Evolutionary conservation across 2,888 invertebrate genomes (phyloP), one percentile per base, ranked within the genome.

Genomic region (Panorpa germanica): DNA sequence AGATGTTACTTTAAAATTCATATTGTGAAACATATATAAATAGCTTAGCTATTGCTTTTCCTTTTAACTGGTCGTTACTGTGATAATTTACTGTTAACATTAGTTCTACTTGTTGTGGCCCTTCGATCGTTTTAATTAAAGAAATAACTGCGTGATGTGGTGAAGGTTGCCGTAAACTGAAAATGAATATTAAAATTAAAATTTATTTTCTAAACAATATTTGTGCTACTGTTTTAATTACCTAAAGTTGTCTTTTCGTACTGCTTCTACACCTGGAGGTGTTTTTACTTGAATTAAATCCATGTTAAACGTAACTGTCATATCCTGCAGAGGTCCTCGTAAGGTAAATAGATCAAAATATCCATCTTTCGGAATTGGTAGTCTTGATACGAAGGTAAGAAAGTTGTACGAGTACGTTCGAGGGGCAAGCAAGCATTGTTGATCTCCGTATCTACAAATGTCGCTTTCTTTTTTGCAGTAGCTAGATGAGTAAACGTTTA

Each of bases 351-450:
- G 59, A 31, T 82, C 78, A 20, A 52, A 45, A n/a, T n/a, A n/a
- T 5, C 53, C 54, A 27, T 50, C 46, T 3, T 51, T 50, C 0
- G 78, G 72, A 21, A 86, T 62, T 29, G 73, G 72, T 31, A 82
- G 57, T 47, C 82, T 77, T 14, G 88, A 80, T 0, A 85, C 81
- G 44, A 96, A 74, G 1, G 90, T 82, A 41, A 96, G 80, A 53
- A 85, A 95, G 55, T 93, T 90, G 59, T 77, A 90, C 18, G 86
- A 86, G 48, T 81, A 81, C 29, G 83, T 78, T 25, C 83, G 69
- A 1, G 95, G 90, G 43, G 70, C 70, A 25, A 68, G 68, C 30
- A 74, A 61, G 43, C 95, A 95, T 15, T 68, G 61, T 42, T 59
- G 52, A 49, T 82, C 80, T n/a, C 70, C 65, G 14, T 66, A 57